Conservation (phyloP, 2,797 vertebrate genomes). For the Sylvilagus floridanus region DNA sequence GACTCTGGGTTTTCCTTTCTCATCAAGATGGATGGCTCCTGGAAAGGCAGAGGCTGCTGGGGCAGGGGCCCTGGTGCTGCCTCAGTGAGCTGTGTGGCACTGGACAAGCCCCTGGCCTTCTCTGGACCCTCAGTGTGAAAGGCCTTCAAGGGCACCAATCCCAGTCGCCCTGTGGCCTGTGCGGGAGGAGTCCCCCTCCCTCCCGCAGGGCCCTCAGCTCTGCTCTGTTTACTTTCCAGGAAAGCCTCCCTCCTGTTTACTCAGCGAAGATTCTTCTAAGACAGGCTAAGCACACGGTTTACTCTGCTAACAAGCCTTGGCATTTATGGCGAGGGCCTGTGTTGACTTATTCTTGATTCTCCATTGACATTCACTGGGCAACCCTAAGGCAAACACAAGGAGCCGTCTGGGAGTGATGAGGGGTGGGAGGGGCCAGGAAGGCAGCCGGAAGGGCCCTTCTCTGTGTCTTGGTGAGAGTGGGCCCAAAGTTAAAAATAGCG, state of each 20-base stretch:
- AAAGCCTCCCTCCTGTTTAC: conserved; percentile 77
- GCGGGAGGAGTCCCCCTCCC: neutral
- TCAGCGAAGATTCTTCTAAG: conserved; percentile 83
- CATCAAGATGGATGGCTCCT: neutral
- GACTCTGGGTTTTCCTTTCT: neutral
- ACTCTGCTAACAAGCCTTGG: conserved; percentile 84
- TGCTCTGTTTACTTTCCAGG: conserved; percentile 73
- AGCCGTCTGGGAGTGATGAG: conserved; percentile 23
- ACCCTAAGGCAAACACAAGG: conserved; percentile 77
- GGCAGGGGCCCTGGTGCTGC: neutral
- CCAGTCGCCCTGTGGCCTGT: too few species aligned
- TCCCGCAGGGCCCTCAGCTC: neutral
- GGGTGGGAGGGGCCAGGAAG: too few species aligned
- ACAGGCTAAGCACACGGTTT: conserved; percentile 82
- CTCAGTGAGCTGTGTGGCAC: neutral
- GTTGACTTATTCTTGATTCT: conserved; percentile 79
- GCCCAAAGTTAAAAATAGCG: conserved; percentile 42
- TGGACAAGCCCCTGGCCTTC: neutral
- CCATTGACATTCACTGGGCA: conserved; percentile 78
- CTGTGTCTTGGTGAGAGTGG: conserved; percentile 7
- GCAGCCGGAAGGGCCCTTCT: neutral
- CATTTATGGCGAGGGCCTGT: conserved; percentile 77
- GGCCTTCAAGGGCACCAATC: neutral
- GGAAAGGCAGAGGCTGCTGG: neutral
- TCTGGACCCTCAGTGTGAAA: neutral